Evolutionary conservation across 2,888 invertebrate species (phyloP), one percentile per base, ranked within the genome.

Genomic region (Apocheima hispidaria): DNA sequence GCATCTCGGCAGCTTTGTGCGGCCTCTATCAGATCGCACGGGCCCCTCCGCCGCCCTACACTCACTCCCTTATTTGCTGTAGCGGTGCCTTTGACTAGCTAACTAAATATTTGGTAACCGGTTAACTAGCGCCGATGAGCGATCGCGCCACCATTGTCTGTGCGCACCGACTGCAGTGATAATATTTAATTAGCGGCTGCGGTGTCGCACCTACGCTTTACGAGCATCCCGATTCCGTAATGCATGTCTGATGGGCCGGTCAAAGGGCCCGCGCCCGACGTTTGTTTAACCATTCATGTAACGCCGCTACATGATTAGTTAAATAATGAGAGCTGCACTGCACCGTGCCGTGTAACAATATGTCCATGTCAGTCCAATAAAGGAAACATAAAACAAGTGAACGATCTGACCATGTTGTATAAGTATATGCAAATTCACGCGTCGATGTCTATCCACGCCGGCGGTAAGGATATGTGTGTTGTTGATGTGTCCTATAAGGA

Each of bases 111-210:
- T 92, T 92, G 87, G 84, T 78, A 83, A 87, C 85, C 82, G 77
- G 88, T 88, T 87, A 89, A 87, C 87, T 87, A 87, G 84, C 85
- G 83, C 86, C 85, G 86, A 88, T 89, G 86, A 87, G 79, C 82
- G 84, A 84, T 84, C 83, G 79, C 79, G 79, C 83, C 76, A 78
- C 82, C 68, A 88, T 91, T 91, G 90, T 90, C 86, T 88, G 84
- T 82, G 78, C 77, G 77, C 78, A 80, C 85, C 84, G 87, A 83
- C 83, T 82, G 81, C 78, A 83, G 83, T 89, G 89, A 89, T 90
- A 90, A 91, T 91, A 90, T 92, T 90, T 92, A 91, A 92, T 92
- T 90, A 92, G 90, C 85, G 86, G 82, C 83, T 78, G 70, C 81
- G 84, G 79, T 86, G 88, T 91, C 86, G 85, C 90, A 89, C 91